phyloP scores from a whole-genome alignment of 1,140 invertebrate genomes.

The Oryctes rhinoceros region DNA sequence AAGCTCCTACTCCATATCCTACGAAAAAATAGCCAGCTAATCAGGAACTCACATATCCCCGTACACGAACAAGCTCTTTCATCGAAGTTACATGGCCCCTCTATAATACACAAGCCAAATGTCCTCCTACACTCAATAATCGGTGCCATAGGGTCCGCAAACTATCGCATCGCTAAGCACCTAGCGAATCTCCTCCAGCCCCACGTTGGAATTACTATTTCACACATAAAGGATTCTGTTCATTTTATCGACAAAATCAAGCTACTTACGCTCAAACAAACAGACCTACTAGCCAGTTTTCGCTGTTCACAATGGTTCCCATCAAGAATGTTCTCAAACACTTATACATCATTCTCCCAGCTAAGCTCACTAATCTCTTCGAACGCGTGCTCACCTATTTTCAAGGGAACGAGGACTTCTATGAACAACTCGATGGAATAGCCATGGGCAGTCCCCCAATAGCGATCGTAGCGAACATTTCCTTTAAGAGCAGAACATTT shows the following conservation, averaged over 20 bases:
- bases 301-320: not conserved
- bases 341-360: not conserved
- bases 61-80: not conserved
- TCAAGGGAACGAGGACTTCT: not conserved
- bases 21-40: no score
- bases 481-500: no score
- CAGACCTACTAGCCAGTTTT: not conserved
- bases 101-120: constrained; percentile 49
- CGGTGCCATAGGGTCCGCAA: constrained; percentile 43
- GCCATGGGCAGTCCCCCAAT: no score
- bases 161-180: constrained; percentile 43
- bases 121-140: constrained; percentile 46
- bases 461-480: no score
- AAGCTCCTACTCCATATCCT: no score
- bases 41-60: no score
- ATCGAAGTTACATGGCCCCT: not conserved
- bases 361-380: no score
- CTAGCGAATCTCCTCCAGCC: constrained; percentile 19
- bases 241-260: not conserved
- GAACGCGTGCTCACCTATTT: not conserved
- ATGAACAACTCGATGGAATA: no score
- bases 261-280: not conserved
- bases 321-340: not conserved
- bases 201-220: constrained; percentile 7
- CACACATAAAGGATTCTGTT: constrained; percentile 11